These are phyloP conservation scores for Tachysurus vachellii DNA, from an alignment of 2,113 vertebrate species.

Conservation along the genomic window DNA sequence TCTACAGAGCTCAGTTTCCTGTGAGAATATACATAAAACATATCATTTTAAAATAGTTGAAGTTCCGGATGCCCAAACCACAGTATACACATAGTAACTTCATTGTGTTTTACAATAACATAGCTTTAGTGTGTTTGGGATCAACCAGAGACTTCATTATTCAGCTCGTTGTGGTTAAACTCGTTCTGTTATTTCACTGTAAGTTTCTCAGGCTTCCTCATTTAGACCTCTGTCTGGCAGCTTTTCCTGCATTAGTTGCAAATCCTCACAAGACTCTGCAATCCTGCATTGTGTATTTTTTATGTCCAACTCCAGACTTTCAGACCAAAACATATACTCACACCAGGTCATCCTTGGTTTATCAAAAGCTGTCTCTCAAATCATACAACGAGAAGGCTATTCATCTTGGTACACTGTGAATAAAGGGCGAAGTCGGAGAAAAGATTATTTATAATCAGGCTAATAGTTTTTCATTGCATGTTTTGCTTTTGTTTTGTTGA, in stretches of 20 bases:
- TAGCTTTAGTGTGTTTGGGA: not conserved
- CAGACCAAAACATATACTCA: not conserved
- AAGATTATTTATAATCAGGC: not conserved
- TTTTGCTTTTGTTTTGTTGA: not conserved
- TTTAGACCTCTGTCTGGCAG: constrained; percentile 38
- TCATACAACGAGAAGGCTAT: not conserved
- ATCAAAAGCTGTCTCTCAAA: not conserved
- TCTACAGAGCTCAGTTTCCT: constrained; percentile 6
- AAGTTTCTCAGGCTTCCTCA: constrained; percentile 10
- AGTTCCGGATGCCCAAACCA: not conserved
- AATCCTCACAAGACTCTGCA: constrained; percentile 21
- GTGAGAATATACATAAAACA: constrained; percentile 20
- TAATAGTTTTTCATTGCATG: not conserved
- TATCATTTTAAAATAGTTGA: not conserved
- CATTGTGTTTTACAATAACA: constrained; percentile 17
- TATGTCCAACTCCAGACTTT: constrained; percentile 9
- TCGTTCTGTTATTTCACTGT: constrained; percentile 36
- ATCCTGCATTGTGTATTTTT: constrained; percentile 9
- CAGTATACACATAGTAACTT: constrained; percentile 2
- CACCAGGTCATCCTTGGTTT: not conserved
- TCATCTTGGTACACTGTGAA: not conserved
- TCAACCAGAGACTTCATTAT: constrained; percentile 17
- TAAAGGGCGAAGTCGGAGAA: not conserved
- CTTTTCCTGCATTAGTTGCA: constrained; percentile 26
- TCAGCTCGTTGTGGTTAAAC: constrained; percentile 23